phyloP scores from a whole-genome alignment of 2,888 invertebrate species.

The Amaurobius ferox region DNA sequence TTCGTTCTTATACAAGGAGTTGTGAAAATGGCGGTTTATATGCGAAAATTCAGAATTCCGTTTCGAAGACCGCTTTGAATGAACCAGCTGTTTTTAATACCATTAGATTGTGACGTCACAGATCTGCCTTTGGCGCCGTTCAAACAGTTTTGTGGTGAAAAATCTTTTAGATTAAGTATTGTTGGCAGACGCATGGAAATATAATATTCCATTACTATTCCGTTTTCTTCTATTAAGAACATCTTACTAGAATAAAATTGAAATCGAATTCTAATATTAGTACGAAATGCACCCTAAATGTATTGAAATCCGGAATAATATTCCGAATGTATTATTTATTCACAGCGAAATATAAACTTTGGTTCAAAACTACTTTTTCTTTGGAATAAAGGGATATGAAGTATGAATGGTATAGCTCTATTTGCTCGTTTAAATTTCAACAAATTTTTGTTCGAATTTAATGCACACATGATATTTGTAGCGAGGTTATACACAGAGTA shows the following conservation, averaged over 20 bases:
- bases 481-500: too few species aligned
- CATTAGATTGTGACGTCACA: constrained; percentile 18
- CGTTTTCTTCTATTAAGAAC: constrained; percentile 8
- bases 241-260: not conserved
- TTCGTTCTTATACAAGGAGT: constrained; percentile 42
- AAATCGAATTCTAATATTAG: not conserved
- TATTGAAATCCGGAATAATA: not conserved
- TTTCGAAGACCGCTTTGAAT: constrained; percentile 46
- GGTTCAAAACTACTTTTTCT: too few species aligned
- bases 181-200: constrained; percentile 22
- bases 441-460: too few species aligned
- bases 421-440: too few species aligned
- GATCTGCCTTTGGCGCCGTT: constrained; percentile 57
- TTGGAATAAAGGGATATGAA: too few species aligned
- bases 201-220: constrained; percentile 61
- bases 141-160: constrained; percentile 16
- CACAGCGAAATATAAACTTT: too few species aligned
- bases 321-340: not conserved
- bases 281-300: not conserved
- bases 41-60: constrained; percentile 58
- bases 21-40: constrained; percentile 67
- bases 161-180: constrained; percentile 58
- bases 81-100: constrained; percentile 60
- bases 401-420: too few species aligned
- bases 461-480: too few species aligned